Base-by-base conservation (phyloP, 2,888 invertebrate species). In the Pristionchus japonicus region DNA sequence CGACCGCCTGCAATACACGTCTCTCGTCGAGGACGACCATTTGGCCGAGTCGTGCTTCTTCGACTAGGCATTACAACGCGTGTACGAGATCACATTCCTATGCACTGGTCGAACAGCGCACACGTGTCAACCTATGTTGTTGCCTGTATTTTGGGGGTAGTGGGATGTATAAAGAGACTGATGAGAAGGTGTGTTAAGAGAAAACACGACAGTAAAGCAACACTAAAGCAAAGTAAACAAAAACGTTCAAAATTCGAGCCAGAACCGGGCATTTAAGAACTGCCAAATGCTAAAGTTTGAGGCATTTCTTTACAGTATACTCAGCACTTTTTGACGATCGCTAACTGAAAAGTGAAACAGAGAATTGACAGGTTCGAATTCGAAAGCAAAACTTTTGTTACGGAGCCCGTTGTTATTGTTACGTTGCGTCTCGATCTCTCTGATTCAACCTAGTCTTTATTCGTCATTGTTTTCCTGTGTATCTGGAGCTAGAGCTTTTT, bases 1-100 rank as follows among this genome's bases (percentile, higher is more conserved):
- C 43, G 20, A 34, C 31, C 27, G 20, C 15, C 86, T 86, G 86
- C 86, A 86, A 31, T 86, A 86, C 86, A 57, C 67, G 13, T 47
- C 57, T 9, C 86, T 86, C 34, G 17, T 86, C 31, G 86, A 86
- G 86, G 86, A 86, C 31, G 86, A 86, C 70, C 47, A 86, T 23
- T 49, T 86, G 31, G 85, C 61, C 67, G 70, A 86, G 27, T 11
- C 15, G n/a, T n/a, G n/a, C 6, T 83, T 17, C 83, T n/a, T 15
- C 11, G 82, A 83, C 31, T 83, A 83, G 40, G 3, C 52, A 15
- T 40, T 1, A 49, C 49, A 49, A n/a, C 3, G 4, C 2, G 27
- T 17, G 49, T 13, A 43, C 77, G 47, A 15, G 74, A 34, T 80
- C n/a, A 49, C 82, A 49, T 52, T 34, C 49, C 82, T 17, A 82